Evolutionary conservation across 2,888 invertebrate genomes (phyloP), one percentile per base, ranked within the genome.

Genomic region (Liopterus haemorrhoidalis): DNA sequence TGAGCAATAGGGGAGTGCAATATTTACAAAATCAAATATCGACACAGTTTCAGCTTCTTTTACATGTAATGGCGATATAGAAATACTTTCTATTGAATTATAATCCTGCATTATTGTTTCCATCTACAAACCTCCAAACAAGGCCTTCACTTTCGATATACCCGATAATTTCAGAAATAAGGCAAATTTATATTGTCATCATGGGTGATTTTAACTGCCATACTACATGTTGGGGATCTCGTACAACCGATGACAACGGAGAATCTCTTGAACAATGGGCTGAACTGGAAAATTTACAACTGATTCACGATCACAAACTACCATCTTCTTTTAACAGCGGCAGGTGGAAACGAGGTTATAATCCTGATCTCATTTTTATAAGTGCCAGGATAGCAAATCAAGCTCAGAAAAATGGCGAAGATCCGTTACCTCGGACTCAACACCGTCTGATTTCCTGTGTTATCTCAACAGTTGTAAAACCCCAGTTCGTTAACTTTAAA

Each of bases 201-300:
- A 27, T 32, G 15, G 41, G 33, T 16, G 41, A 33, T 21, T 41
- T 41, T 25, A 41, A 41, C 41, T 19, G 31, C 11, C 41, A 41
- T 21, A 31, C 19, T 22, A 18, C n/a, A n/a, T 20, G 28, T 18
- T 41, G 41, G 41, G 41, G 41, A 18, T 41, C 28, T 31, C 31
- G 4, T 15, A 21, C 21, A 19, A 20, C 18, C 12, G 41, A 31
- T 12, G 20, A 20, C 18, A 31, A 41, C 14, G 41, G 41, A 15
- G 31, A 41, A 12, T 28, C 19, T 6, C 11, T 41, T 12, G 20
- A 19, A n/a, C 31, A 32, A n/a, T 41, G 41, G 41, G 31, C 31
- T 9, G 31, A 31, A 9, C 8, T 11, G 11, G 11, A 31, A 9
- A 6, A 11, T 11, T 11, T 31, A 11, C 6, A 6, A 6, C 31